Evolutionary conservation across 2,113 vertebrate genomes (phyloP).

Genomic region (Oreocharis arfaki): DNA sequence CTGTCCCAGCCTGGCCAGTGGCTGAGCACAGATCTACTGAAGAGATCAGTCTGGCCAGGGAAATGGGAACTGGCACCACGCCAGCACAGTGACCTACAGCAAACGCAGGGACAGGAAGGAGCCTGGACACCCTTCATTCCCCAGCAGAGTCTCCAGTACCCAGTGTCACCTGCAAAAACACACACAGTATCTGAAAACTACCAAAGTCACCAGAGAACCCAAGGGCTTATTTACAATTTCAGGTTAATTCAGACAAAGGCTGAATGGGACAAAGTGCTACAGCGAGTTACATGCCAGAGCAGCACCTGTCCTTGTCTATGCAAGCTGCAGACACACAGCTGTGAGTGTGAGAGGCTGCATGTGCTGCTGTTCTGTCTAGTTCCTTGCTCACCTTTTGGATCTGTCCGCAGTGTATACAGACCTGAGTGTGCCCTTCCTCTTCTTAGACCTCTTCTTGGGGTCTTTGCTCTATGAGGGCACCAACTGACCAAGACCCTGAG

Average conservation of each 20-base stretch:
- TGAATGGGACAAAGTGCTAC: not conserved
- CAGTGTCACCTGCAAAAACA: not conserved
- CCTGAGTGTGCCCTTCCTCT: not conserved
- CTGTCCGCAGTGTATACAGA: rapidly evolving
- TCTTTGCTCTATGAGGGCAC: not conserved
- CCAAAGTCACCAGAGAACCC: not conserved
- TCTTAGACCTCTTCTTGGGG: not conserved
- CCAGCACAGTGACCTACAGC: not conserved
- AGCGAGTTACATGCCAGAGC: not conserved
- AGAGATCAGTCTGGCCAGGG: rapidly evolving
- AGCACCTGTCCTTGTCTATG: not conserved
- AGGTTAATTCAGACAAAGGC: not conserved
- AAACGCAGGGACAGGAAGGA: not conserved
- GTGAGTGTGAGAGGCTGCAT: not conserved
- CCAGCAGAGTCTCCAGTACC: not conserved
- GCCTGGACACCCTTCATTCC: not conserved
- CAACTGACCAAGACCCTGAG: not conserved
- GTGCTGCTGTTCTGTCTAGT: not conserved
- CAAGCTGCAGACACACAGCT: not conserved
- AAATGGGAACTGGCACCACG: not conserved
- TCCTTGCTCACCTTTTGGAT: not conserved
- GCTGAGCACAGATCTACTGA: not conserved
- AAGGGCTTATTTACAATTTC: not conserved
- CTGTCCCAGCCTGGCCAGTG: not conserved
- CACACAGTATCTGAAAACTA: not conserved